Base-by-base conservation (phyloP, 2,888 invertebrate species). In the Opisthograptis luteolata region DNA sequence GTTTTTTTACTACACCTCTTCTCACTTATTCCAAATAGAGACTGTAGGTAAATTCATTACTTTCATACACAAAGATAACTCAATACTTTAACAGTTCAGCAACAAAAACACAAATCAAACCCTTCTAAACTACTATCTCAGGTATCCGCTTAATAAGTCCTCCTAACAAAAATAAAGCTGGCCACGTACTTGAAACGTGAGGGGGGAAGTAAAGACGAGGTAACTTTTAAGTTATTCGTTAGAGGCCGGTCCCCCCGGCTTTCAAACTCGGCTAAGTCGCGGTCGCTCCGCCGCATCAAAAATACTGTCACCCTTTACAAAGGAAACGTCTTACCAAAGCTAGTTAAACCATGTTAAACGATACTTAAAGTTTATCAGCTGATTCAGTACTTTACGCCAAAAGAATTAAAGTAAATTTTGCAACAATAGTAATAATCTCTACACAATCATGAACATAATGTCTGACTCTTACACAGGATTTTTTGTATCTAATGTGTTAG, bases 181-280 rank as follows among this genome's bases (percentile, higher is more conserved):
- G 19, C 60, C 69, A 67, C 70, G 68, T 73, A 66, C 73, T 63
- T 63, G 61, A 60, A 53, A 67, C 68, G 64, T 59, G 68, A 64
- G 58, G 57, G 63, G 65, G 64, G 59, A 64, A 58, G 55, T 63
- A 60, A 58, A 60, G 62, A 54, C 60, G 58, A 61, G 51, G 58
- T 41, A 76, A 76, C 65, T 76, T 74, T 76, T 70, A 71, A 75
- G 73, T 75, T 73, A 75, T 74, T 73, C 75, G 64, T 68, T 67
- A 67, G 58, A 60, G 58, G 52, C 48, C 60, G 58, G 56, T 55
- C 62, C 58, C 55, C 48, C 41, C 55, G 62, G 66, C 70, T 73
- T 72, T 64, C 61, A 40, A 68, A 72, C 63, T 75, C 58, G 54
- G 62, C 59, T 72, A 67, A 75, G 73, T 68, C 60, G 78, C 57